Evolutionary conservation across 1,140 invertebrate species (phyloP), one percentile per base, ranked within the genome.

Genomic region (Drosophila pectinifera): DNA sequence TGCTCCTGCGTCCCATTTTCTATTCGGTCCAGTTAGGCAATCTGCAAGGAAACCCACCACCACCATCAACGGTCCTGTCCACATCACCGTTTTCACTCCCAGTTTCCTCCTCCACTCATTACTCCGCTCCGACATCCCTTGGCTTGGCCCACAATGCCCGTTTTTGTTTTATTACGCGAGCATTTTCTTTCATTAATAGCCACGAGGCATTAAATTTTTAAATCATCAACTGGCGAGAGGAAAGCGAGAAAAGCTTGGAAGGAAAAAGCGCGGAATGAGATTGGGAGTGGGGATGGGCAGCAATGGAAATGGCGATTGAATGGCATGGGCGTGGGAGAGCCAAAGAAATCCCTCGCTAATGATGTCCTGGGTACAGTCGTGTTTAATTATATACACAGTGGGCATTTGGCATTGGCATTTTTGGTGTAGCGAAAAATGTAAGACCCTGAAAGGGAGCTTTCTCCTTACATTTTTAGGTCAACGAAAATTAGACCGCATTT

Each of bases 171-270:
- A 89, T 89, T 90, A 80, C 80, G 73, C 78, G 78, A 89, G 80
- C 77, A 80, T 90, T 90, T 88, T 84, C 84, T 61, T 78, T 86
- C 84, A 89, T 89, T 89, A 89, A 89, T 89, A 89, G 84, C 85
- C 85, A 69, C 77, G 85, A 73, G 84, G 80, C 80, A 89, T 89
- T 84, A 89, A 72, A 89, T 89, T 89, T 89, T 89, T 89, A 85
- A 90, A 90, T 80, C 85, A 89, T 69, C 79, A 69, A 56, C 53
- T 73, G 62, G 41, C 45, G 56, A 43, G 49, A 56, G 28, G 16
- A 34, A 45, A 43, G 56, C 53, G 42, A 53, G 24, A 31, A 34
- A 43, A 46, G 39, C 46, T 36, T 49, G 51, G 42, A 54, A 61
- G 63, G 53, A 73, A 42, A 36, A 43, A 57, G 26, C 16, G 5